Percentiles rank a stretch among this genome's conserved stretches.
Conservation (phyloP, 2,113 vertebrate species). For the Clinocottus analis region DNA sequence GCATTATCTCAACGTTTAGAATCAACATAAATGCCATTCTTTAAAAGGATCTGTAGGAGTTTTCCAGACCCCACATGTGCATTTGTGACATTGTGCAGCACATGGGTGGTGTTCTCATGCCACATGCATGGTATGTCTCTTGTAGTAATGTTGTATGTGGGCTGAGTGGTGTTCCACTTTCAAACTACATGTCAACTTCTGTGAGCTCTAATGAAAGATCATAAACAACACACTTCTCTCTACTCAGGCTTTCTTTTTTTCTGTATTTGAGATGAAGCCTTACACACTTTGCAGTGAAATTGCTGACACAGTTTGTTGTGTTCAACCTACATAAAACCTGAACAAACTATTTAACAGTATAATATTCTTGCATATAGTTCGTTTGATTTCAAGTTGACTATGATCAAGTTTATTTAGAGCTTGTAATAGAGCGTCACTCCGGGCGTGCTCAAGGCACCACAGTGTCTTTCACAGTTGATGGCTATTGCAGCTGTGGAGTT, state of each 20-base stretch:
- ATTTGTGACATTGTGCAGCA: conserved; percentile 39
- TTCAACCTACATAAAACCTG: not conserved
- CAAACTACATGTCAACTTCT: conserved; percentile 36
- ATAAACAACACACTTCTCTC: conserved; percentile 31
- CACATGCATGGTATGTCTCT: conserved; percentile 44
- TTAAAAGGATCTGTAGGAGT: conserved; percentile 51
- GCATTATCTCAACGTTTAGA: conserved; percentile 41
- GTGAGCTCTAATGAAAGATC: conserved; percentile 37
- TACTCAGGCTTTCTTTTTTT: not conserved
- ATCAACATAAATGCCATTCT: conserved; percentile 46
- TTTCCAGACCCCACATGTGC: conserved; percentile 21
- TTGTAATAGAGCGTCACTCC: conserved; percentile 9
- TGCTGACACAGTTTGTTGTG: not conserved
- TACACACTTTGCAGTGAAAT: conserved; percentile 17
- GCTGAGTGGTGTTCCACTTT: conserved; percentile 39
- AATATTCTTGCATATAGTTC: not conserved
- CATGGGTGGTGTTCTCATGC: conserved; percentile 51
- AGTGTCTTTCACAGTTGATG: conserved; percentile 51
- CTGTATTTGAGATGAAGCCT: conserved; percentile 5
- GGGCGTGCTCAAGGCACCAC: conserved; percentile 27
- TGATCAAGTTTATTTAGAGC: conserved; percentile 54
- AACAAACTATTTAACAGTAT: not conserved
- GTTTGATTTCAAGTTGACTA: conserved; percentile 20
- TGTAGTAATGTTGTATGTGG: conserved; percentile 46
- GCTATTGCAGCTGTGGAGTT: conserved; percentile 55